Conservation (phyloP, 2,797 vertebrate species). For the Sebastes baramenuke region DNA sequence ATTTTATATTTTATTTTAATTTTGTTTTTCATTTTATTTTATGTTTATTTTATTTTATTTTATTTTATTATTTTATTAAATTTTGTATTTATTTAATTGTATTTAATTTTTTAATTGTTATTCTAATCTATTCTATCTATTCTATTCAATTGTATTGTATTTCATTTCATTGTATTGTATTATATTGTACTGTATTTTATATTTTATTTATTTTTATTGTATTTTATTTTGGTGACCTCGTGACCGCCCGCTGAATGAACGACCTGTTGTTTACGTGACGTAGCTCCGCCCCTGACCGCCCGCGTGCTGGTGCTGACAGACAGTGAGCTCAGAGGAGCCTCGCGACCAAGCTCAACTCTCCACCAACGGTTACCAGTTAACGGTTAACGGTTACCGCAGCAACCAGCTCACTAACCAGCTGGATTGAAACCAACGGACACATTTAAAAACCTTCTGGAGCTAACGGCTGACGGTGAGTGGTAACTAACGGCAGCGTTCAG, state of each 20-base stretch:
- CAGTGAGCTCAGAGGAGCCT: not conserved
- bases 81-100: too few species aligned
- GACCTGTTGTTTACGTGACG: conserved; percentile 43
- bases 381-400: not conserved
- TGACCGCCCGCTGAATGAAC: not conserved
- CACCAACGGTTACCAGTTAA: not conserved
- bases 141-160: not conserved
- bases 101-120: not conserved
- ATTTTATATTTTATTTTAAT: too few species aligned
- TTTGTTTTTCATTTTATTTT: too few species aligned
- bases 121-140: not conserved
- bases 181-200: too few species aligned
- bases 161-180: too few species aligned
- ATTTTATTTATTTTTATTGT: not conserved
- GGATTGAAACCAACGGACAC: not conserved
- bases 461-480: conserved; percentile 35
- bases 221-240: not conserved
- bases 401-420: not conserved
- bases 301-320: conserved; percentile 53
- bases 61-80: too few species aligned
- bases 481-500: not conserved
- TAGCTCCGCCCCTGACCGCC: conserved; percentile 43
- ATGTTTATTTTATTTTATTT: too few species aligned
- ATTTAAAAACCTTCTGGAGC: not conserved
- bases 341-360: not conserved